Evolutionary conservation across 2,888 invertebrate species (phyloP).

Genomic region (Epinotia nisella): DNA sequence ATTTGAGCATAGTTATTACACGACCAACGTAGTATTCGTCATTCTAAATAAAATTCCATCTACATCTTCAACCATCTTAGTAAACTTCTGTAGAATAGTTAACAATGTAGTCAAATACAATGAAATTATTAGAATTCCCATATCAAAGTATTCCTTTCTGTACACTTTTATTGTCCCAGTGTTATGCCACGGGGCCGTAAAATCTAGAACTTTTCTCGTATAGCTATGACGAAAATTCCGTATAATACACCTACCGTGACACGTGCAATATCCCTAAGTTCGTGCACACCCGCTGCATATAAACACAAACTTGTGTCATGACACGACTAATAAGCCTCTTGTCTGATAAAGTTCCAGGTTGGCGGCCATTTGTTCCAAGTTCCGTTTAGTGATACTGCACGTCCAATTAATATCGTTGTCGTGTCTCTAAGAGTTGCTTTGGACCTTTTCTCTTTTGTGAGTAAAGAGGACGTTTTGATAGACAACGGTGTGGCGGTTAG

Average conservation of each 20-base stretch:
- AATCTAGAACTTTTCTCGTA: not conserved
- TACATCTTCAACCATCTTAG: too few relatives aligned
- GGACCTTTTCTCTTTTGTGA: not conserved
- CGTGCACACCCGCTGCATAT: conserved; percentile 43
- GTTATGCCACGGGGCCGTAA: not conserved
- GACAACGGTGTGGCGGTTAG: not conserved
- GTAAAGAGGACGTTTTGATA: not conserved
- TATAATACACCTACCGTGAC: conserved; percentile 1
- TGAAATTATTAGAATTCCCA: not conserved
- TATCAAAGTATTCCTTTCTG: not conserved
- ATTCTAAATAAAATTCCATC: too few relatives aligned
- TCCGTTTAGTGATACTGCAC: conserved; percentile 49
- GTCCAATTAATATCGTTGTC: conserved; percentile 40
- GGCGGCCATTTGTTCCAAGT: conserved; percentile 49
- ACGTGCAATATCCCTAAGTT: conserved; percentile 34
- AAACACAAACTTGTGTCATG: conserved; percentile 46
- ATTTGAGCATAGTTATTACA: too few relatives aligned
- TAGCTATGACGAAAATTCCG: not conserved
- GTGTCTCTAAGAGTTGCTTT: conserved; percentile 6
- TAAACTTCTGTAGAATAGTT: too few relatives aligned
- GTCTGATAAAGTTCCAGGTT: conserved; percentile 50
- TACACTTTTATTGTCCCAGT: not conserved
- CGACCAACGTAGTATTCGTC: too few relatives aligned
- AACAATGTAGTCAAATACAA: not conserved
- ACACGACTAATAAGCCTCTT: conserved; percentile 49